Conservation (phyloP, 1,140 invertebrate species). For the Elysia chlorotica region DNA sequence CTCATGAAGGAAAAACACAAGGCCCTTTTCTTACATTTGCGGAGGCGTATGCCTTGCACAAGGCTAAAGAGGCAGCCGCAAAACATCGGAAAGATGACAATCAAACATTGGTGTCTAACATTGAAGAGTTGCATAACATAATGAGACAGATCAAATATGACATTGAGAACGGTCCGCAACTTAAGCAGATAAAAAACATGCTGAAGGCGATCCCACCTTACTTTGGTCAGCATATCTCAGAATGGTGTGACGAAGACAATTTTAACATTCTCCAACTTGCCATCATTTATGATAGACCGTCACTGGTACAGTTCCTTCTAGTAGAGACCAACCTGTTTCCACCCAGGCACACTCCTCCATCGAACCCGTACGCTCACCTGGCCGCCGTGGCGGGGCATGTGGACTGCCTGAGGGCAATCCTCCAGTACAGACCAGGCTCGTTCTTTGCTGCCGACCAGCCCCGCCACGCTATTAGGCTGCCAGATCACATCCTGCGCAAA, state of each 20-base stretch:
- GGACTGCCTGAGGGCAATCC: neutral
- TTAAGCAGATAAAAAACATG: neutral
- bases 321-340: neutral
- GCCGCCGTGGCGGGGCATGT: neutral
- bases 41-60: neutral
- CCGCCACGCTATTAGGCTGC: neutral
- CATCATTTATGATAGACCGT: conserved; percentile 7
- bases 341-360: neutral
- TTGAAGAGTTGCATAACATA: neutral
- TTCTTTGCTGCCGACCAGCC: neutral
- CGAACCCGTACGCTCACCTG: conserved; percentile 14
- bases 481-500: neutral
- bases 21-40: neutral
- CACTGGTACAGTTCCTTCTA: neutral
- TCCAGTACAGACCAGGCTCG: neutral
- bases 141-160: neutral
- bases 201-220: neutral
- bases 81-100: neutral
- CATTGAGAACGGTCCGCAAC: neutral
- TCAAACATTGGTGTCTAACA: neutral
- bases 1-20: no score
- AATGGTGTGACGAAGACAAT: neutral
- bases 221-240: neutral
- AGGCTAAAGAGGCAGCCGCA: neutral
- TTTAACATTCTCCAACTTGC: conserved; percentile 7